Base-by-base conservation (phyloP, 2,888 invertebrate genomes). In the Sclerodermus sp. region DNA sequence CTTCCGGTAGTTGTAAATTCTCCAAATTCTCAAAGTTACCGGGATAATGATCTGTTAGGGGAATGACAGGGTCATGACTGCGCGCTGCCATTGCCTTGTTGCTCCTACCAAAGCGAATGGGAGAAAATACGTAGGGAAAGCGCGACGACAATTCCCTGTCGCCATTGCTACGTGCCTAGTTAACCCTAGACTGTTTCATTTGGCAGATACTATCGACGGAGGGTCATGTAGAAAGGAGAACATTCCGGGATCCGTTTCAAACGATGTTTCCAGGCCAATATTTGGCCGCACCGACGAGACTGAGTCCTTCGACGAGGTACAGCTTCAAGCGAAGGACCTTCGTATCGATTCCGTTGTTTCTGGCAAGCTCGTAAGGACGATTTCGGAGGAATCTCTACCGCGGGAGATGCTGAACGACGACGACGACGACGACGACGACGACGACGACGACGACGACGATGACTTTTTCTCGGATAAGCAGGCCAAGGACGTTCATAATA, bases 321-420 rank as follows among this genome's bases (percentile, higher is more conserved):
- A 49, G 1, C 70, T 64, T 52, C 71, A 74, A 51, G 55, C 67
- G 40, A 73, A 71, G 55, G 71, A 72, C 39, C 52, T 72, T 45
- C 53, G 53, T 18, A 51, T 42, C 36, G 39, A 51, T 34, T 50
- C 46, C 12, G n/a, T 12, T 13, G 37, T 41, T 17, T 37, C 51
- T 36, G 41, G 41, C 16, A 47, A 53, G 12, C 39, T 55, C 44
- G 51, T 62, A 45, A 66, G 71, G 50, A 74, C 75, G 45, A 75
- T 77, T 57, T 76, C 77, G 39, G 72, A 77, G 57, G 77, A 77
- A 48, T 77, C 77, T 32, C 56, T 77, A 48, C 76, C 77, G 9
- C 59, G 54, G 29, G 77, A 76, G 53, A 75, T 77, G 71, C 47
- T 72, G 9, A 72, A 67, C 32, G 60, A 64, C 30, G 55, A 61